Evolutionary conservation across 1,140 invertebrate species (phyloP).

Genomic region (Arion vulgaris): DNA sequence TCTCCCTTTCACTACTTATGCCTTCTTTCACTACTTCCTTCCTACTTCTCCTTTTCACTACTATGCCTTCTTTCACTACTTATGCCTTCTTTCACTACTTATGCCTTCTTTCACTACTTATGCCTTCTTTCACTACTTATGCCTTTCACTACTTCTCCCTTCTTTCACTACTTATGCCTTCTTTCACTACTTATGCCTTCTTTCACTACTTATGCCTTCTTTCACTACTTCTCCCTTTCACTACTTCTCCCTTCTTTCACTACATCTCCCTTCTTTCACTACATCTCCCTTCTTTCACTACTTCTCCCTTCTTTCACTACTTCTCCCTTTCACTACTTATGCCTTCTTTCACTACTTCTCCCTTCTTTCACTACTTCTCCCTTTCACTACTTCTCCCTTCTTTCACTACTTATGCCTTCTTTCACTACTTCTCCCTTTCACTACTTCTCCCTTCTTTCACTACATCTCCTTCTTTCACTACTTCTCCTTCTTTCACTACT

Average conservation of each 20-base stretch:
- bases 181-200: slow-evolving; percentile 5
- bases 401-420: slow-evolving; percentile 33
- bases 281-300: no score
- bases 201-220: slow-evolving; percentile 27
- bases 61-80: no score
- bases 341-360: slow-evolving; percentile 8
- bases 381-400: not conserved
- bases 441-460: slow-evolving; percentile 34
- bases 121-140: no score
- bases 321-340: no score
- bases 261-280: no score
- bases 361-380: not conserved
- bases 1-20: slow-evolving; percentile 1
- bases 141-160: no score
- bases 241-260: slow-evolving; percentile 34
- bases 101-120: no score
- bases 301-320: no score
- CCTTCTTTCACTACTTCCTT: slow-evolving; percentile 34
- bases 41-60: slow-evolving; percentile 34
- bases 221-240: slow-evolving; percentile 37
- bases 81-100: no score
- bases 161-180: no score
- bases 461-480: no score
- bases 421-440: slow-evolving; percentile 37
- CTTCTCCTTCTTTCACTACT: no score